phyloP scores from a whole-genome alignment of 1,140 invertebrate genomes.

The Atta colombica region DNA sequence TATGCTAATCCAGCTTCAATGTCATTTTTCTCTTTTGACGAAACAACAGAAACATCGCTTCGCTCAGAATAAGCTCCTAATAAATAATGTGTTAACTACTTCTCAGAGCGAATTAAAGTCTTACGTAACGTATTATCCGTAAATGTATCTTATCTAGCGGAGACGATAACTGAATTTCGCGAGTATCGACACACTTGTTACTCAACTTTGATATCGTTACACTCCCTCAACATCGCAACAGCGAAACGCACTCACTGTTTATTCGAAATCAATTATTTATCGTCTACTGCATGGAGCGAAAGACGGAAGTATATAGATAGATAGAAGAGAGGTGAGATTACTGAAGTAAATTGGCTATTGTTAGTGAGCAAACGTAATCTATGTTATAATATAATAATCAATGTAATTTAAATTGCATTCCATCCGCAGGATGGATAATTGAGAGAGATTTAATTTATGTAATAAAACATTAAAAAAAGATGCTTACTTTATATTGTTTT shows the following conservation, averaged over 20 bases:
- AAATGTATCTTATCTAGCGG: not conserved
- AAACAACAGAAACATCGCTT: too few species aligned
- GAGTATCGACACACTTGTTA: constrained; percentile 18
- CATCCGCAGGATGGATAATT: not conserved
- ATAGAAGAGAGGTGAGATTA: not conserved
- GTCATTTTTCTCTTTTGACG: constrained; percentile 30
- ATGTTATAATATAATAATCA: not conserved
- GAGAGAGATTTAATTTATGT: too few species aligned
- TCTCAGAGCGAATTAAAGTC: constrained; percentile 6
- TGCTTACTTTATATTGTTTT: too few species aligned
- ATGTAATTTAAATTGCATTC: not conserved
- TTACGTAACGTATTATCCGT: not conserved
- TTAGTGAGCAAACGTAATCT: not conserved
- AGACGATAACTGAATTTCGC: constrained; percentile 1
- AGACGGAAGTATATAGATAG: not conserved
- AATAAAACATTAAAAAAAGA: too few species aligned
- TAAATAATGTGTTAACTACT: constrained; percentile 27
- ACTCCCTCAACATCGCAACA: not conserved
- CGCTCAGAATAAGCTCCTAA: not conserved
- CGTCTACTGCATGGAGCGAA: not conserved
- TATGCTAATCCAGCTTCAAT: constrained; percentile 35
- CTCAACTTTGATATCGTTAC: constrained; percentile 10
- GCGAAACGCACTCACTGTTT: constrained; percentile 27
- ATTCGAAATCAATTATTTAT: constrained; percentile 34
- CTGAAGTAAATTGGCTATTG: not conserved